Evolutionary conservation across 1,140 invertebrate genomes (phyloP), one percentile per base, ranked within the genome.

Genomic region (Frieseomelitta varia): DNA sequence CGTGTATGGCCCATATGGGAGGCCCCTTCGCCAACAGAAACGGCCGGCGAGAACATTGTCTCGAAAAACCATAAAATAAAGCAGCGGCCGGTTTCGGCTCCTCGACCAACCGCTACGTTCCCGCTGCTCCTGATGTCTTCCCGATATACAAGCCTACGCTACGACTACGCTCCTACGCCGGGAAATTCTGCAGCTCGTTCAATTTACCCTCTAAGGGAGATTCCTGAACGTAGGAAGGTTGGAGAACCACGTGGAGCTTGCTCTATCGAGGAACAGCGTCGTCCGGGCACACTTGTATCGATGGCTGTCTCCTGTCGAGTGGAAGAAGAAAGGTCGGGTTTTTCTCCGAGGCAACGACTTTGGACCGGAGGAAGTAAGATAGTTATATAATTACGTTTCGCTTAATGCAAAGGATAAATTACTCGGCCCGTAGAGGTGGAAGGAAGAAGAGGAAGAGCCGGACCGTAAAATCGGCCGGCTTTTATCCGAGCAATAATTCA

Each of bases 31-130:
- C 92, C 81, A 88, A 88, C 91, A 88, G 91, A 93, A 93, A 93
- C 90, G 90, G 90, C 87, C 88, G 91, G 88, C 83, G 91, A 81
- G 87, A 93, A 94, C 93, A 94, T 93, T 94, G 93, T 93, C 93
- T 93, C 88, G 93, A 93, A 93, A 94, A 94, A 93, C 93, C 92
- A 94, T 93, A 93, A 94, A 94, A 94, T 94, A 94, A 94, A 94
- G 92, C 93, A 94, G 78, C 91, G 90, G 80, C 88, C 78, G 87
- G 87, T 89, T 89, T 89, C 85, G 87, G 88, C 81, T 78, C 47
- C 55, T 47, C 58, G 87, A 81, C 80, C 61, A 30, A 65, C 82
- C 72, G 30, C 14, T 71, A 56, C 12, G 78, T 61, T 47, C 39
- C 39, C 47, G 77, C 34, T 79, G 85, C 78, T 89, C 78, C 61